phyloP scores from a whole-genome alignment of 2,888 invertebrate genomes.

The Scaptodrosophila latifasciaeformis region DNA sequence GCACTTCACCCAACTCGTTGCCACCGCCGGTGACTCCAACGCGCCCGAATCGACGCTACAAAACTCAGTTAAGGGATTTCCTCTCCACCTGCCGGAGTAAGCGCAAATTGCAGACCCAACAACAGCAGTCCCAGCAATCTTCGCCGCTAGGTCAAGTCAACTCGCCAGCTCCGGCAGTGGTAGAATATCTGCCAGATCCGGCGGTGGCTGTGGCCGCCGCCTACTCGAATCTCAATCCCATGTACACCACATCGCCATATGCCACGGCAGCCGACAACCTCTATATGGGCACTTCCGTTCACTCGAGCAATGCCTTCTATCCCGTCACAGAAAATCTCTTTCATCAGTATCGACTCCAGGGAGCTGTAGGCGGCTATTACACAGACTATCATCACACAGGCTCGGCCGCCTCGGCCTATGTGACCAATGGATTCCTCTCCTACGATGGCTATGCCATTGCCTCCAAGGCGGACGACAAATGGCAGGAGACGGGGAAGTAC shows the following conservation, averaged over 20 bases:
- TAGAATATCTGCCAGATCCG: slow-evolving; percentile 76
- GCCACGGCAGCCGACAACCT: slow-evolving; percentile 80
- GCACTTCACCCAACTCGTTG: slow-evolving; percentile 77
- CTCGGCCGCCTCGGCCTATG: slow-evolving; percentile 78
- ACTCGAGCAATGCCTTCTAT: slow-evolving; percentile 82
- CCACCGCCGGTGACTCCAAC: slow-evolving; percentile 82
- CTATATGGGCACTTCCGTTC: slow-evolving; percentile 77
- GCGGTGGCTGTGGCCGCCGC: slow-evolving; percentile 83
- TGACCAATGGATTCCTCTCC: slow-evolving; percentile 87
- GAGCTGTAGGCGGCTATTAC: slow-evolving; percentile 83
- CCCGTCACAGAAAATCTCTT: slow-evolving; percentile 90
- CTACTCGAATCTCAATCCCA: slow-evolving; percentile 87
- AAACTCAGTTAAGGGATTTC: slow-evolving; percentile 94
- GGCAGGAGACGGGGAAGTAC: slow-evolving; percentile 75
- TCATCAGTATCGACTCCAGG: slow-evolving; percentile 91
- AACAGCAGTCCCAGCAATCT: slow-evolving; percentile 72
- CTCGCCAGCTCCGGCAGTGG: slow-evolving; percentile 72
- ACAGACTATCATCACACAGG: slow-evolving; percentile 85
- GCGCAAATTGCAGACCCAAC: slow-evolving; percentile 77
- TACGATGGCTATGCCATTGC: slow-evolving; percentile 78
- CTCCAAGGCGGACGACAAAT: slow-evolving; percentile 75
- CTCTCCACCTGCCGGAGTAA: slow-evolving; percentile 93
- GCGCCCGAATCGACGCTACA: slow-evolving; percentile 91
- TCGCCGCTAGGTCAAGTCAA: slow-evolving; percentile 75
- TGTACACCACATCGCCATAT: slow-evolving; percentile 85